Percentiles rank a stretch among this genome's conserved stretches.
Evolutionary conservation across 1,140 invertebrate genomes (phyloP).

Genomic region (Portunus trituberculatus): DNA sequence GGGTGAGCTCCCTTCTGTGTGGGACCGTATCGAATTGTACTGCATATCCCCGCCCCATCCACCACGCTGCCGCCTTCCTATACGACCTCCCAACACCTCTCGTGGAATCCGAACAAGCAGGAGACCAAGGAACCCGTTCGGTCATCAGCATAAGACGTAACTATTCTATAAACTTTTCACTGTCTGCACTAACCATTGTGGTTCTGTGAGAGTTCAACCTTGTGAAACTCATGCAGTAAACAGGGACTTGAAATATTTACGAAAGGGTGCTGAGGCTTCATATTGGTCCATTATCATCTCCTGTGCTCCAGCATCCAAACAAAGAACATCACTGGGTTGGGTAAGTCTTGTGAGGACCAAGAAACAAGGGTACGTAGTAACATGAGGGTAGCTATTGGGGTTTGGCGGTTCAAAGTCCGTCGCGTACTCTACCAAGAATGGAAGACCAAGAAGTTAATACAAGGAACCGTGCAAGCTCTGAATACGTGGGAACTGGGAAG

Average conservation of each 20-base stretch:
- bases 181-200: too few species aligned
- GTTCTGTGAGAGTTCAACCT: too few species aligned
- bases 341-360: background rate
- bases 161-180: too few species aligned
- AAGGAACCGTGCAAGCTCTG: background rate
- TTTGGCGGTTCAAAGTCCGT: too few species aligned
- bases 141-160: too few species aligned
- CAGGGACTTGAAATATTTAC: too few species aligned
- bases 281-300: background rate
- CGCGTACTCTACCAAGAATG: too few species aligned
- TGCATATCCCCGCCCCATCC: too few species aligned
- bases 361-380: background rate
- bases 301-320: background rate
- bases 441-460: background rate
- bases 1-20: background rate
- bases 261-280: background rate
- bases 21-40: background rate
- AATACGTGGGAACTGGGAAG: background rate
- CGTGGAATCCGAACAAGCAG: background rate
- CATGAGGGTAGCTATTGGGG: too few species aligned
- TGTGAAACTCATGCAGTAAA: too few species aligned
- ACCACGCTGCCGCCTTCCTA: background rate
- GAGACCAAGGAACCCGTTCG: too few species aligned
- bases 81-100: background rate
- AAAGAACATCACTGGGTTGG: background rate